Conservation (phyloP, 2,888 invertebrate species). For the Teleiodes luculella region DNA sequence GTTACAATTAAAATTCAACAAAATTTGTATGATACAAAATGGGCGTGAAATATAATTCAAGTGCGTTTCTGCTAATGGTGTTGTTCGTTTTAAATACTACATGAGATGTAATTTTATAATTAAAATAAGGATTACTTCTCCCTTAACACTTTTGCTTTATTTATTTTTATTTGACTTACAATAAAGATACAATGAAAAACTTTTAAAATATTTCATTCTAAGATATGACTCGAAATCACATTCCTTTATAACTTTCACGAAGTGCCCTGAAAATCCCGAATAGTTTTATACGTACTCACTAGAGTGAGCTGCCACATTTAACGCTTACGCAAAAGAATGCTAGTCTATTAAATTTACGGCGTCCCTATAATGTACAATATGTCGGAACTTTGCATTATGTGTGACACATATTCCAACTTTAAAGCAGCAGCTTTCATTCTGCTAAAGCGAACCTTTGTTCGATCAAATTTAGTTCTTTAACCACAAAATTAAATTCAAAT, state of each 20-base stretch:
- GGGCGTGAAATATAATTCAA: too few relatives aligned
- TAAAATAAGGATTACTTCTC: not conserved
- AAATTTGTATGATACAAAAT: not conserved
- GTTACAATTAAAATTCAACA: too few relatives aligned
- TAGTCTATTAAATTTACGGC: too few relatives aligned
- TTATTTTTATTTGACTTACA: not conserved
- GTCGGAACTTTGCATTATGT: too few relatives aligned
- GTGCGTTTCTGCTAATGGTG: too few relatives aligned
- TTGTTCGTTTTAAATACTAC: not conserved
- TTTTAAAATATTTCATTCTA: slow-evolving; percentile 5
- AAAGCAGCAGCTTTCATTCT: too few relatives aligned
- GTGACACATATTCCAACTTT: too few relatives aligned
- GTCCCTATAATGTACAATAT: too few relatives aligned
- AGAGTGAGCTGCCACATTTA: not conserved
- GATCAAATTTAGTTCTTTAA: not conserved
- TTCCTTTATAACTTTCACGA: not conserved
- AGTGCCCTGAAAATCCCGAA: not conserved
- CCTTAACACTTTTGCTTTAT: not conserved
- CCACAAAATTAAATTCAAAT: not conserved
- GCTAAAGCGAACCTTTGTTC: not conserved
- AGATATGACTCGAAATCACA: slow-evolving; percentile 48
- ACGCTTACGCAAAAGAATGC: too few relatives aligned
- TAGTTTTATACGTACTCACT: not conserved
- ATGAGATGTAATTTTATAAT: not conserved
- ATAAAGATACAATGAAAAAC: not conserved